A percentile compares a stretch with the other conserved stretches of the same genome.
These are phyloP conservation scores for Amitus sp. DNA, from an alignment of 2,888 invertebrate species.

Conservation along the genomic window DNA sequence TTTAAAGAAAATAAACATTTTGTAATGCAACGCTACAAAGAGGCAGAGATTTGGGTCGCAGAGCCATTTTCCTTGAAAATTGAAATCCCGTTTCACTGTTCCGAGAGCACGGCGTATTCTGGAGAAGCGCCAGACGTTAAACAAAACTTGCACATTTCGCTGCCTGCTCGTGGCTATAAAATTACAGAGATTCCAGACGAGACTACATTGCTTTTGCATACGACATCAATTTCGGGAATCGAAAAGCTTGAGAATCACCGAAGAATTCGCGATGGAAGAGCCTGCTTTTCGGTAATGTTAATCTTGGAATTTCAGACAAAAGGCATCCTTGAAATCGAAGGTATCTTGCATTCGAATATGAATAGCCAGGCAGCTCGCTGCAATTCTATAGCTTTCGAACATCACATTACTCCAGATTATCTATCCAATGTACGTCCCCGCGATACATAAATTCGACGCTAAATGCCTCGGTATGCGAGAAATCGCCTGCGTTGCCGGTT, in stretches of 20 bases:
- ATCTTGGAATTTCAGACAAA: constrained; percentile 10
- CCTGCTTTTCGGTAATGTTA: not conserved
- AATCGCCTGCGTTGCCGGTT: no score
- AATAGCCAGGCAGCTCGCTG: constrained; percentile 43
- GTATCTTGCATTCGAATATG: constrained; percentile 43
- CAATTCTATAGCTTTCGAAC: constrained; percentile 35
- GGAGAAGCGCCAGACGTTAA: constrained; percentile 52
- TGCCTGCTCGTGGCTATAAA: constrained; percentile 23
- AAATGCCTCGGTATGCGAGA: constrained; percentile 35
- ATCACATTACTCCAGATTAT: constrained; percentile 49
- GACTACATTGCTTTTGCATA: constrained; percentile 8
- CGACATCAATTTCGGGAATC: not conserved
- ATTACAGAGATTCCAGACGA: constrained; percentile 18
- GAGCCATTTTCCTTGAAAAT: constrained; percentile 33
- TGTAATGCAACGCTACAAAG: constrained; percentile 19
- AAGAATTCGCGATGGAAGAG: not conserved
- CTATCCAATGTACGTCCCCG: constrained; percentile 45
- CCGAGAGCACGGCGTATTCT: constrained; percentile 42
- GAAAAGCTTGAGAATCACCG: not conserved
- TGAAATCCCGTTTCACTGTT: constrained; percentile 36
- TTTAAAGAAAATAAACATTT: constrained; percentile 33
- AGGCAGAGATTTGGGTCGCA: constrained; percentile 11
- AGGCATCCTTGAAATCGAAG: constrained; percentile 24
- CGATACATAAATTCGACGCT: constrained; percentile 42
- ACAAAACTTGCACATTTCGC: constrained; percentile 38